Evolutionary conservation across 2,797 vertebrate species (phyloP).

Genomic region (Gallinago solitaria): DNA sequence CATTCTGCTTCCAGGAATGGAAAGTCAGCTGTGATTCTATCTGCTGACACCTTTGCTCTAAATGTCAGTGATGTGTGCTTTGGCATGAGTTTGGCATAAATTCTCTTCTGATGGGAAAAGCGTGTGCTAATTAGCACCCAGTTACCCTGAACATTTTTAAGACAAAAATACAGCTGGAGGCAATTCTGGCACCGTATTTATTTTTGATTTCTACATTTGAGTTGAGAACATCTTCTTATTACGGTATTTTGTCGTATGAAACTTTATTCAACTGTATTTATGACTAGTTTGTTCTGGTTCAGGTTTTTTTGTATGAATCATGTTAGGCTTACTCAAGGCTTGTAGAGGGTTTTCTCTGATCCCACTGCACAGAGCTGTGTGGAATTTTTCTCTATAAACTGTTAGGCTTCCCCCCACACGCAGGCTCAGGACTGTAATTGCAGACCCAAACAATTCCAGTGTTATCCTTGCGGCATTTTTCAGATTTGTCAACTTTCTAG

Average conservation of each 20-base stretch:
- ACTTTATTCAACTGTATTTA: neutral
- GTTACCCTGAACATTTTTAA: slow-evolving; percentile 7
- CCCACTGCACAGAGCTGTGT: neutral
- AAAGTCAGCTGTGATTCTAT: neutral
- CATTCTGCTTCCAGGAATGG: neutral
- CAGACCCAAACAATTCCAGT: neutral
- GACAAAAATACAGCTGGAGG: slow-evolving; percentile 31
- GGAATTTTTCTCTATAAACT: neutral
- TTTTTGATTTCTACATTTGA: neutral
- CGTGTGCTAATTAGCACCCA: slow-evolving; percentile 8
- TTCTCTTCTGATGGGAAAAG: slow-evolving; percentile 17
- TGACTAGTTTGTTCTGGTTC: slow-evolving; percentile 8
- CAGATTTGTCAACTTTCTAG: neutral
- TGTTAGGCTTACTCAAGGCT: neutral
- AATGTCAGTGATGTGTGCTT: slow-evolving; percentile 3
- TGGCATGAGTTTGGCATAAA: neutral
- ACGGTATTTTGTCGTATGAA: neutral
- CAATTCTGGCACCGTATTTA: neutral
- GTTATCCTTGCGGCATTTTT: neutral
- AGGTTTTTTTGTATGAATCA: neutral
- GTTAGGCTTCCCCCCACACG: fast-evolving
- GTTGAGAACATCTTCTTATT: neutral
- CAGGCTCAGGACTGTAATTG: neutral
- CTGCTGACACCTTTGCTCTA: slow-evolving; percentile 24
- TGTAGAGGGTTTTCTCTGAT: neutral